Evolutionary conservation across 2,888 invertebrate species (phyloP).

Genomic region (Eutolmus rufibarbis): DNA sequence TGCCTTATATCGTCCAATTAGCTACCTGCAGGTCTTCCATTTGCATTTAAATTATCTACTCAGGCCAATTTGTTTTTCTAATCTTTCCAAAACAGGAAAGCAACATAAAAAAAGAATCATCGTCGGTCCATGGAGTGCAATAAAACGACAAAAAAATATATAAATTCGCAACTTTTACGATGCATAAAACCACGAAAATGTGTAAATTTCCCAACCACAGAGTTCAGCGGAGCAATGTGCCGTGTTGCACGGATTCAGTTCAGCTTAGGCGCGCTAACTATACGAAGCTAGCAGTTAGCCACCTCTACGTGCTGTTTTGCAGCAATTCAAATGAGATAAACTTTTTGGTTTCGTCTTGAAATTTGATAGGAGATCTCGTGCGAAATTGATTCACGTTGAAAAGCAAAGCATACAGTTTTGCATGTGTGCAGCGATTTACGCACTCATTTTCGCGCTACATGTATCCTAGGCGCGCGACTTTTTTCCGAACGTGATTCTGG

Average conservation of each 20-base stretch:
- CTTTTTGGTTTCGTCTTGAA: background rate
- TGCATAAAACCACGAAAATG: background rate
- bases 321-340: background rate
- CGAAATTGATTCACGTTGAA: constrained; percentile 6
- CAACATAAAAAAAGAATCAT: background rate
- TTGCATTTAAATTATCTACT: background rate
- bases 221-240: background rate
- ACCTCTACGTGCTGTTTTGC: background rate
- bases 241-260: background rate
- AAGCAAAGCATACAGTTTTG: background rate
- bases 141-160: background rate
- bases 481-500: background rate
- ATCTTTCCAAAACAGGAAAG: background rate
- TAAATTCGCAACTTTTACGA: background rate
- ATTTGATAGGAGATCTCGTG: constrained; percentile 1
- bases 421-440: background rate
- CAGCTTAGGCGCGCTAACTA: background rate
- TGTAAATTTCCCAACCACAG: background rate
- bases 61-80: background rate
- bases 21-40: background rate
- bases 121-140: background rate
- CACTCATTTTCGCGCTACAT: background rate
- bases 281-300: background rate
- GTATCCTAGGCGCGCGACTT: background rate
- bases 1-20: background rate